A percentile compares a stretch with the other conserved stretches of the same genome.
Evolutionary conservation across 2,888 invertebrate genomes (phyloP).

Genomic region (Cinara cedri): DNA sequence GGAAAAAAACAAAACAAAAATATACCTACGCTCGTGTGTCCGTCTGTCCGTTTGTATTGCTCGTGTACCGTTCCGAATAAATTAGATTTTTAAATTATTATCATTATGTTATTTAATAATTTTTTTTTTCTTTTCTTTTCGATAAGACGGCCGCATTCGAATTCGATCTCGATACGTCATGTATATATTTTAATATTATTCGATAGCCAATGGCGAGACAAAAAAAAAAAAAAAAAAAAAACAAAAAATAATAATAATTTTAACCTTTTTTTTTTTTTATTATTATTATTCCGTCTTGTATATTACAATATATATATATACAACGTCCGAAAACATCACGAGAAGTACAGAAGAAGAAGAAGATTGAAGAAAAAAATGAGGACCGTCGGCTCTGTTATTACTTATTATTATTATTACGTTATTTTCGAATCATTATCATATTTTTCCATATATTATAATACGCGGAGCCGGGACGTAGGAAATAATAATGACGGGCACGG

Average conservation of each 20-base stretch:
- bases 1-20: not conserved
- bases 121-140: no score
- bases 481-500: not conserved
- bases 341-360: no score
- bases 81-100: conserved; percentile 51
- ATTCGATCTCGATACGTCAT: conserved; percentile 22
- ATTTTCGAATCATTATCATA: conserved; percentile 47
- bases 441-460: conserved; percentile 38
- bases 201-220: conserved; percentile 29
- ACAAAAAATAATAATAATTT: conserved; percentile 30
- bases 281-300: not conserved
- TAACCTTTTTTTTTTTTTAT: not conserved
- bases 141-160: not conserved
- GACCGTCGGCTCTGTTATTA: conserved; percentile 25
- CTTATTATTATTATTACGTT: conserved; percentile 52
- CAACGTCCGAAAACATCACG: conserved; percentile 1
- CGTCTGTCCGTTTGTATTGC: not conserved
- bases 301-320: not conserved
- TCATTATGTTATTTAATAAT: no score
- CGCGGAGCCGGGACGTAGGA: no score
- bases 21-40: not conserved
- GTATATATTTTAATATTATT: not conserved
- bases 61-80: conserved; percentile 31
- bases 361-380: not conserved
- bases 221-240: not conserved